Evolutionary conservation across 2,888 invertebrate species (phyloP).

Genomic region (Tanytarsus gracilentus): DNA sequence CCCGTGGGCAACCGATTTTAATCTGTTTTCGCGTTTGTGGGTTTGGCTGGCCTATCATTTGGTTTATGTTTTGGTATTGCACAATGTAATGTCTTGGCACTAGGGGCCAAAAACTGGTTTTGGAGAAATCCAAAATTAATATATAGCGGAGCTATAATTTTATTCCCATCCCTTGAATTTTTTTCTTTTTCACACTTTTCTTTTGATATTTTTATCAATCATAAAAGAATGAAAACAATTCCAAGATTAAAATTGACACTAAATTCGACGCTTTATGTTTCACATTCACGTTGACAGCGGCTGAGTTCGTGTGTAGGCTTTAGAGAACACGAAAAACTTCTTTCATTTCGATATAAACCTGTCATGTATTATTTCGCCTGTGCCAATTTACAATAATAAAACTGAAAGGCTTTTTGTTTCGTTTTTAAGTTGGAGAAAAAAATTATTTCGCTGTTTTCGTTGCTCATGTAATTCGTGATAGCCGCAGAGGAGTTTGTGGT

Average conservation of each 20-base stretch:
- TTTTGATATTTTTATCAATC: conserved; percentile 13
- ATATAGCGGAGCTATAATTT: too few species aligned
- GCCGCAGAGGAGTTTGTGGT: not conserved
- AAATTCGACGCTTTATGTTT: conserved; percentile 7
- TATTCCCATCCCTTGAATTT: too few species aligned
- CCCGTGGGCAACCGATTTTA: too few species aligned
- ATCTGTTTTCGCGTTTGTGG: too few species aligned
- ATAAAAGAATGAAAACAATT: not conserved
- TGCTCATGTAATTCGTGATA: not conserved
- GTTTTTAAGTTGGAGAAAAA: not conserved
- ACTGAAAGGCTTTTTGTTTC: not conserved
- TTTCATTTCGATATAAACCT: not conserved
- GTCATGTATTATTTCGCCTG: conserved; percentile 8
- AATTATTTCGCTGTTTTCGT: not conserved
- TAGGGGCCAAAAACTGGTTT: too few species aligned
- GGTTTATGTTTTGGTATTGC: too few species aligned
- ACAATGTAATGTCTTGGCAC: too few species aligned
- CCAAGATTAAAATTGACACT: not conserved
- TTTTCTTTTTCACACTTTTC: too few species aligned
- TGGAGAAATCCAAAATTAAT: too few species aligned
- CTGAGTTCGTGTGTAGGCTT: conserved; percentile 5
- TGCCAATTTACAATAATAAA: conserved; percentile 4
- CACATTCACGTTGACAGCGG: not conserved
- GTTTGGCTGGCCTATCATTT: too few species aligned
- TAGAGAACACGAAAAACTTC: conserved; percentile 3